Percentiles rank a stretch among this genome's conserved stretches.
These are phyloP conservation scores for Drosophila tani DNA, from an alignment of 1,140 invertebrate species.

Conservation along the genomic window DNA sequence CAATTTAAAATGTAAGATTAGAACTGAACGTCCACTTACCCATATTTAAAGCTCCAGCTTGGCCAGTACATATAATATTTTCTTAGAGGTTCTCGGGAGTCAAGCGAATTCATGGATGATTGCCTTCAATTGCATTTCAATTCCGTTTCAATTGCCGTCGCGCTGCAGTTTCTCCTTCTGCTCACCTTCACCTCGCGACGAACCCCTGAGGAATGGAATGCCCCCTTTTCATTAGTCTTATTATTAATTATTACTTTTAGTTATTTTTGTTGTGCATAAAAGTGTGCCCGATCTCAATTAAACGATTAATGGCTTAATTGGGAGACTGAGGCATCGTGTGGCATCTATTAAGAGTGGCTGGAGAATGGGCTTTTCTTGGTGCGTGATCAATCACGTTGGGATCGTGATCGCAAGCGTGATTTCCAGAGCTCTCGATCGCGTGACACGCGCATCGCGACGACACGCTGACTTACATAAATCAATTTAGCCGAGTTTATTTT, in stretches of 20 bases:
- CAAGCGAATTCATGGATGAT: constrained; percentile 46
- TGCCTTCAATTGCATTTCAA: constrained; percentile 58
- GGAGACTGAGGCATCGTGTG: constrained; percentile 16
- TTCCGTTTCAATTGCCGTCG: constrained; percentile 50
- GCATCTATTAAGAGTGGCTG: neutral
- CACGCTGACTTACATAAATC: constrained; percentile 70
- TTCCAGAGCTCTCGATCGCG: constrained; percentile 26
- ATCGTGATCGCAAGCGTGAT: constrained; percentile 23
- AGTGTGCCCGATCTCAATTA: constrained; percentile 41
- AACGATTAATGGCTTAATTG: constrained; percentile 48
- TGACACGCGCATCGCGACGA: constrained; percentile 38
- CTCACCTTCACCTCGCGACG: constrained; percentile 47
- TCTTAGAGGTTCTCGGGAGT: constrained; percentile 34
- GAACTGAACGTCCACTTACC: neutral
- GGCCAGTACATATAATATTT: too few species aligned
- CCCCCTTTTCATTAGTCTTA: neutral
- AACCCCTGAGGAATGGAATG: constrained; percentile 22
- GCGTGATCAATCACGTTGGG: constrained; percentile 37
- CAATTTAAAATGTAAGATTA: neutral
- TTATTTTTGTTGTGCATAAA: neutral
- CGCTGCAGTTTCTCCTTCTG: constrained; percentile 44
- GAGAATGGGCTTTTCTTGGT: neutral
- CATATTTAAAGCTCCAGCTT: too few species aligned
- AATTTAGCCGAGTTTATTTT: constrained; percentile 76
- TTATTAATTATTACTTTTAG: neutral